Percentiles rank a stretch among this genome's conserved stretches.
phyloP scores from a whole-genome alignment of 1,140 invertebrate species.

The Pantala flavescens region DNA sequence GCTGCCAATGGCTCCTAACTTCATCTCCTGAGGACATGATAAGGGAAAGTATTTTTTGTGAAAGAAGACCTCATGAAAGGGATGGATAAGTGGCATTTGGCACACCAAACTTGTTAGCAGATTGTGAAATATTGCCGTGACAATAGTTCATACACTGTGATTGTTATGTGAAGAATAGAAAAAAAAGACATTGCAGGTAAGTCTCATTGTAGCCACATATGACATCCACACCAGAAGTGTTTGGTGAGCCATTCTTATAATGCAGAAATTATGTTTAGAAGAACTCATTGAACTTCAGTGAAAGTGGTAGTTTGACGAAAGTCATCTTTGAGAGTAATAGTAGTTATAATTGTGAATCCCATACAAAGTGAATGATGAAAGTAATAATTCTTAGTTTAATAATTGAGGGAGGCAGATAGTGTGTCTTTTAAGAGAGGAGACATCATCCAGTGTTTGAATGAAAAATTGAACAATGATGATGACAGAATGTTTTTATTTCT shows the following conservation, averaged over 20 bases:
- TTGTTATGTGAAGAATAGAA: background rate
- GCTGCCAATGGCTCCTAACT: background rate
- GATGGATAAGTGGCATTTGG: background rate
- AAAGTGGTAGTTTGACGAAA: background rate
- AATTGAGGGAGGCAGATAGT: background rate
- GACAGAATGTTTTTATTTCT: conserved; percentile 8
- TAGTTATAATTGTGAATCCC: background rate
- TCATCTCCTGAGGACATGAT: conserved; percentile 5
- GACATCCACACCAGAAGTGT: background rate
- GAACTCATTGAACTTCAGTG: conserved; percentile 5
- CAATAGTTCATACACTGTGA: conserved; percentile 6
- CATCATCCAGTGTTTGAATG: conserved; percentile 5
- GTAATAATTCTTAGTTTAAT: background rate
- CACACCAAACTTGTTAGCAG: conserved; percentile 4
- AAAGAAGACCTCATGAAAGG: background rate
- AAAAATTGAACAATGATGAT: background rate
- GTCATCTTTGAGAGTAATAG: background rate
- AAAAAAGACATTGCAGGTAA: conserved; percentile 2
- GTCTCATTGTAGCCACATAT: background rate
- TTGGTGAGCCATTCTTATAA: background rate
- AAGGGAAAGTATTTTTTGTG: conserved; percentile 4
- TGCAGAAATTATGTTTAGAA: background rate
- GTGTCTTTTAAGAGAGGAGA: conserved; percentile 19
- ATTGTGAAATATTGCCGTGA: background rate
- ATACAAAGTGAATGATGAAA: background rate